These are phyloP conservation scores for Zenarchopterus dispar DNA, from an alignment of 2,797 vertebrate species.

Conservation along the genomic window DNA sequence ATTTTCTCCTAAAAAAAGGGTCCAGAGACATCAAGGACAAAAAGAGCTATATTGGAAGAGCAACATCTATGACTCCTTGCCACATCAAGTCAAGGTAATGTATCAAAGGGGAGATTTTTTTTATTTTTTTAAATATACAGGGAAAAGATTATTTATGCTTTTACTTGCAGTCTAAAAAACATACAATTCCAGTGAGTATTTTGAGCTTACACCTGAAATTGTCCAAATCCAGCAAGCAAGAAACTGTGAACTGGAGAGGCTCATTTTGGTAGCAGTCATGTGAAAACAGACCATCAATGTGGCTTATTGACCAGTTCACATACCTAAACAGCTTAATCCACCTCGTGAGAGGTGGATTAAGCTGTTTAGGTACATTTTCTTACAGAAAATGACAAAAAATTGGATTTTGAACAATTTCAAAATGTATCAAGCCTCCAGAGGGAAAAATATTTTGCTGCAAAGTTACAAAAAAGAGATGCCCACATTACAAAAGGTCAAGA, in stretches of 20 bases:
- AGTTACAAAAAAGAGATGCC: constrained; percentile 4
- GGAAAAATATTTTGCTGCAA: neutral
- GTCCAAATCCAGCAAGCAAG: constrained; percentile 28
- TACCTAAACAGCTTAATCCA: constrained; percentile 7
- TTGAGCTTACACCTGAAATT: neutral
- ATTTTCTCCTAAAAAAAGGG: neutral
- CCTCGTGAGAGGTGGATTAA: no score
- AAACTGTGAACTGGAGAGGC: constrained; percentile 16
- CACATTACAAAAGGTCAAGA: constrained; percentile 13
- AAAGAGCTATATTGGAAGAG: constrained; percentile 20
- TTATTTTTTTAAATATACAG: constrained; percentile 10
- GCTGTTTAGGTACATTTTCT: constrained; percentile 12
- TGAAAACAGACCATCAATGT: no score
- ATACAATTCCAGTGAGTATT: constrained; percentile 12
- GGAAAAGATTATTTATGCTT: neutral
- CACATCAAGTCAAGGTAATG: neutral
- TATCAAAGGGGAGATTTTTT: no score
- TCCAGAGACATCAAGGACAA: constrained; percentile 30
- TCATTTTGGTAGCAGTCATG: constrained; percentile 1
- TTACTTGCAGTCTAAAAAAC: neutral
- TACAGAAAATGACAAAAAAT: constrained; percentile 22
- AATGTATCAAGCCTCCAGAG: neutral
- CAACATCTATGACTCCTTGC: constrained; percentile 11
- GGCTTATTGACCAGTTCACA: no score
- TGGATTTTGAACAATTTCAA: constrained; percentile 14